Conservation (phyloP, 2,113 vertebrate genomes). For the Xyrauchen texanus region DNA sequence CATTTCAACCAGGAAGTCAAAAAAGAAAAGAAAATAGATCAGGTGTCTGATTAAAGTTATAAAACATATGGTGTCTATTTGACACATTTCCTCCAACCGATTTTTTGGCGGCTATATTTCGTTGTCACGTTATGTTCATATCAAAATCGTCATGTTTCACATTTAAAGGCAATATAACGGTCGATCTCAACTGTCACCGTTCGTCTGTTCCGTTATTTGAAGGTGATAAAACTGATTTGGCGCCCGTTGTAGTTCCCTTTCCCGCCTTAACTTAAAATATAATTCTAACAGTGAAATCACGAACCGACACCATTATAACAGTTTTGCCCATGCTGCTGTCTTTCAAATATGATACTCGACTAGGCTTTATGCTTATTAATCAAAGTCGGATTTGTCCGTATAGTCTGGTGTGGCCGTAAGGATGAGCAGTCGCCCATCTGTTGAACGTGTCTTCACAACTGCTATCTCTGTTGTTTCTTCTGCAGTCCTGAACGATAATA, state of each 20-base stretch:
- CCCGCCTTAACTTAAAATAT: constrained; percentile 27
- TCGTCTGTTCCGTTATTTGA: constrained; percentile 30
- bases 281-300: neutral
- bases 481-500: neutral
- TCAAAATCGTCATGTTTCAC: neutral
- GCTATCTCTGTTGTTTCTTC: neutral
- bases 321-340: neutral
- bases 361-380: constrained; percentile 15
- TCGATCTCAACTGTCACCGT: too few relatives aligned
- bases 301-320: neutral
- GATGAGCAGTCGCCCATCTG: constrained; percentile 67
- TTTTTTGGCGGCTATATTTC: neutral
- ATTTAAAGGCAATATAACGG: neutral
- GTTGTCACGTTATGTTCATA: neutral
- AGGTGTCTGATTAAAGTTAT: too few relatives aligned
- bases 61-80: constrained; percentile 24
- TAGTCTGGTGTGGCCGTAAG: too few relatives aligned
- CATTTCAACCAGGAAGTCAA: too few relatives aligned
- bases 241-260: constrained; percentile 54
- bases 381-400: constrained; percentile 16
- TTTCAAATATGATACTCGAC: neutral
- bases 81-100: too few relatives aligned
- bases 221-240: constrained; percentile 51
- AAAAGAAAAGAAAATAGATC: too few relatives aligned
- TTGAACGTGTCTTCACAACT: constrained; percentile 64